Percentiles rank a stretch among this genome's conserved stretches.
Conservation (phyloP, 1,140 invertebrate genomes). For the Leptinotarsa defecta region DNA sequence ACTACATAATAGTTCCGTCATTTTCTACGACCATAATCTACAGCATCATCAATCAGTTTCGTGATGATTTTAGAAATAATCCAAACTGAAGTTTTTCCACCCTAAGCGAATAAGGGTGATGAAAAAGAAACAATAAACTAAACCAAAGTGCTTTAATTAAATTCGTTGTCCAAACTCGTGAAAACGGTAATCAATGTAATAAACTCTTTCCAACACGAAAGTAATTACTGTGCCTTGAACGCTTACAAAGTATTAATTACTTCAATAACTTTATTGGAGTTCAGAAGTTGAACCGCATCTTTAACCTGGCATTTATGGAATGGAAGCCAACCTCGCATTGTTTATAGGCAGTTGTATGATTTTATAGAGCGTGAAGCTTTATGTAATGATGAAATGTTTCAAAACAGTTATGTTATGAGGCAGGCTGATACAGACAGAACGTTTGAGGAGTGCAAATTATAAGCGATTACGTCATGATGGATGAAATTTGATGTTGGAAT, state of each 20-base stretch:
- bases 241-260: constrained; percentile 1
- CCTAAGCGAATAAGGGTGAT: neutral
- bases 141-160: neutral
- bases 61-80: no score
- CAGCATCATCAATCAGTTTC: no score
- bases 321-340: neutral
- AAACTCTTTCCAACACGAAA: neutral
- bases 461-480: no score
- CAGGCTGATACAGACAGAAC: no score
- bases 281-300: neutral
- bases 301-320: neutral
- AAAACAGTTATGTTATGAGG: neutral
- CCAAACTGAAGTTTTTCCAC: no score
- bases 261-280: constrained; percentile 2
- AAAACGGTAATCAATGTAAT: constrained; percentile 8
- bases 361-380: neutral
- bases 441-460: no score
- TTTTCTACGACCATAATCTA: no score
- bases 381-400: neutral
- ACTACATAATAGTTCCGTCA: no score
- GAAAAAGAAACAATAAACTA: neutral
- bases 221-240: neutral
- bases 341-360: neutral
- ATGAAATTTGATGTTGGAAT: no score
- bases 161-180: neutral